Evolutionary conservation across 2,888 invertebrate genomes (phyloP).

Genomic region (Brachyptera putata): DNA sequence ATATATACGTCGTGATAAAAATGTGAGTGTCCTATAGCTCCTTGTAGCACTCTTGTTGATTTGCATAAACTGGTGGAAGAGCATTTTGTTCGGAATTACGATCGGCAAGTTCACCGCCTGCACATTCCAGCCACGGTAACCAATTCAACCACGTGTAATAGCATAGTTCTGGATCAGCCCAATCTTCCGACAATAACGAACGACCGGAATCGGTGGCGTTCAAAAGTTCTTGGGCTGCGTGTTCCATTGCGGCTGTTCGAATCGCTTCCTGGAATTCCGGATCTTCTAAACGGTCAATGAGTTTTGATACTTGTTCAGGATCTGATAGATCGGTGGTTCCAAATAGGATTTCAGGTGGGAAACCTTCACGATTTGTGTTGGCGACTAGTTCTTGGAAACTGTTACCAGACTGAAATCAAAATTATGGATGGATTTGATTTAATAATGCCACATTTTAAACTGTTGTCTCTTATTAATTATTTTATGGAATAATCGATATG

Average conservation of each 20-base stretch:
- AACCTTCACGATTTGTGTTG: not conserved
- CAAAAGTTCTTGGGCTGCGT: not conserved
- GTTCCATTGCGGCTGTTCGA: not conserved
- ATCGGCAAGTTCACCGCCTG: too few species aligned
- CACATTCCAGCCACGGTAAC: conserved; percentile 4
- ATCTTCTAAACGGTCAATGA: not conserved
- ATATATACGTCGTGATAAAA: too few species aligned
- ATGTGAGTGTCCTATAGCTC: not conserved
- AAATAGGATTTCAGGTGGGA: not conserved
- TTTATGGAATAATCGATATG: too few species aligned
- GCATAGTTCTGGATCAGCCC: not conserved
- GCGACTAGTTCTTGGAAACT: not conserved
- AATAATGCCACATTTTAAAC: too few species aligned
- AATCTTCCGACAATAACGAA: not conserved
- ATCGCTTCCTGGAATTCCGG: not conserved
- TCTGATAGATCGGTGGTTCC: not conserved
- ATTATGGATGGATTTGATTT: too few species aligned
- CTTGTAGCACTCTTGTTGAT: not conserved
- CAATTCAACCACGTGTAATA: not conserved
- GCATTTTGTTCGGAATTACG: too few species aligned
- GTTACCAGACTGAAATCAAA: too few species aligned
- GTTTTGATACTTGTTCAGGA: not conserved
- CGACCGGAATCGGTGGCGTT: not conserved
- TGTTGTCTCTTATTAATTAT: too few species aligned
- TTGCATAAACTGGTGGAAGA: too few species aligned